Percentiles rank a stretch among this genome's conserved stretches.
Evolutionary conservation across 1,140 invertebrate species (phyloP).

Genomic region (Rhyzopertha dominica): DNA sequence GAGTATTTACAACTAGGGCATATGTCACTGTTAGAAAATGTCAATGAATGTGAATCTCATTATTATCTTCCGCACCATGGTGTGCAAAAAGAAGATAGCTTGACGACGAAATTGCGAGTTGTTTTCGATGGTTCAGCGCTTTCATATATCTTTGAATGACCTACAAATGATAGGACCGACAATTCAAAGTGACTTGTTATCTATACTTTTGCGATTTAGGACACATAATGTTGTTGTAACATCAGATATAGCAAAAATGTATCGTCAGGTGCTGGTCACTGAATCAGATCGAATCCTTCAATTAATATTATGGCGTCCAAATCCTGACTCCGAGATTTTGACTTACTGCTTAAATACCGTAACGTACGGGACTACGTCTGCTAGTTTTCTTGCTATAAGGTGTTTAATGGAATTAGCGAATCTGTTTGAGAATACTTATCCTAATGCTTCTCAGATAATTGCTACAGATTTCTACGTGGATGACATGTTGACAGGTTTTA

Average conservation of each 20-base stretch:
- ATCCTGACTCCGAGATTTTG: slow-evolving; percentile 26
- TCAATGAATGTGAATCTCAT: slow-evolving; percentile 4
- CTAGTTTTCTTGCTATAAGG: slow-evolving; percentile 20
- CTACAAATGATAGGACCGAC: slow-evolving; percentile 14
- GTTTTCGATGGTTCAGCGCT: slow-evolving; percentile 19
- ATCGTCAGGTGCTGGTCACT: slow-evolving; percentile 29
- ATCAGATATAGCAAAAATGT: slow-evolving; percentile 7
- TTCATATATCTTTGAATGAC: slow-evolving; percentile 18
- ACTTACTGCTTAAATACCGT: slow-evolving; percentile 30
- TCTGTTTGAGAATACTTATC: slow-evolving; percentile 5
- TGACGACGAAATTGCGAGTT: slow-evolving; percentile 36
- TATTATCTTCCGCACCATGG: slow-evolving; percentile 41
- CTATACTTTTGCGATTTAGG: no score
- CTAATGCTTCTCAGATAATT: not conserved
- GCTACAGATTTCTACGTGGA: slow-evolving; percentile 14
- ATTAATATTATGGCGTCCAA: slow-evolving; percentile 36
- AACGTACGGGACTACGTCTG: slow-evolving; percentile 31
- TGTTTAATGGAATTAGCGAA: slow-evolving; percentile 15
- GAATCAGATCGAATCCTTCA: slow-evolving; percentile 31
- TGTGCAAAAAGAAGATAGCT: slow-evolving; percentile 35
- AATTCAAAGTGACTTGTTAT: slow-evolving; percentile 14
- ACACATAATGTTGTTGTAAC: not conserved
- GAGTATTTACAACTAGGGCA: slow-evolving; percentile 44
- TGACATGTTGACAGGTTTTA: slow-evolving; percentile 8
- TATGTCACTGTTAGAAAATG: slow-evolving; percentile 24